phyloP scores from a whole-genome alignment of 92 coral and sea anemone genomes.

The Bergia sp. region DNA sequence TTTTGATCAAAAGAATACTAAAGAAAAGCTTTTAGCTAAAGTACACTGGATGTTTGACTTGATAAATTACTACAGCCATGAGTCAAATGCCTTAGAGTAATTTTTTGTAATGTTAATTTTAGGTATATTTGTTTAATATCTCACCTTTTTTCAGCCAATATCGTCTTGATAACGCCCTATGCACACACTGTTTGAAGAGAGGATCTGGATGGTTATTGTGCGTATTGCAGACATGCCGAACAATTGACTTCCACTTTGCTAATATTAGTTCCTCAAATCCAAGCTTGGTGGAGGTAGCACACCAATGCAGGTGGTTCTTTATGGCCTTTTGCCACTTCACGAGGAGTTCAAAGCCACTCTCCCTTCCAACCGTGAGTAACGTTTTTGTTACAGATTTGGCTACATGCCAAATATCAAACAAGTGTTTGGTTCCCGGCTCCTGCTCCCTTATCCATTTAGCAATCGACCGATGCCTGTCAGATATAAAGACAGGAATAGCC shows the following conservation, averaged over 20 bases:
- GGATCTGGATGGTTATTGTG: constrained; percentile 33
- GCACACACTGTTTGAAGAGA: constrained; percentile 36
- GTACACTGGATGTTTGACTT: too few relatives aligned
- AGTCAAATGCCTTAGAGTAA: too few relatives aligned
- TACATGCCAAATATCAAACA: constrained; percentile 48
- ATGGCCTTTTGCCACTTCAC: constrained; percentile 56
- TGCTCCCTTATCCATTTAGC: too few relatives aligned
- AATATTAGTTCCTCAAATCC: constrained; percentile 47
- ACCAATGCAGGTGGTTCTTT: constrained; percentile 57
- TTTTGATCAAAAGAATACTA: too few relatives aligned
- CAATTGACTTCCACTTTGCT: constrained; percentile 54
- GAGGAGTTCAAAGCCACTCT: constrained; percentile 61
- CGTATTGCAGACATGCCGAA: constrained; percentile 39
- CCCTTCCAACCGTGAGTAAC: constrained; percentile 55
- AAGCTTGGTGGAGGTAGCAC: constrained; percentile 58
- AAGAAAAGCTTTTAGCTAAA: too few relatives aligned
- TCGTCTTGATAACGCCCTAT: constrained; percentile 18
- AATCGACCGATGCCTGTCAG: too few relatives aligned
- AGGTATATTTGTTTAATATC: too few relatives aligned
- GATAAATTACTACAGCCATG: too few relatives aligned
- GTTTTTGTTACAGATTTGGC: constrained; percentile 54
- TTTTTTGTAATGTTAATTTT: too few relatives aligned
- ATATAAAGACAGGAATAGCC: too few relatives aligned
- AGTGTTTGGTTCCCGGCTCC: too few relatives aligned
- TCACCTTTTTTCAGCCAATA: background rate